Conservation (phyloP, 2,113 vertebrate species). For the Halichoeres trimaculatus region DNA sequence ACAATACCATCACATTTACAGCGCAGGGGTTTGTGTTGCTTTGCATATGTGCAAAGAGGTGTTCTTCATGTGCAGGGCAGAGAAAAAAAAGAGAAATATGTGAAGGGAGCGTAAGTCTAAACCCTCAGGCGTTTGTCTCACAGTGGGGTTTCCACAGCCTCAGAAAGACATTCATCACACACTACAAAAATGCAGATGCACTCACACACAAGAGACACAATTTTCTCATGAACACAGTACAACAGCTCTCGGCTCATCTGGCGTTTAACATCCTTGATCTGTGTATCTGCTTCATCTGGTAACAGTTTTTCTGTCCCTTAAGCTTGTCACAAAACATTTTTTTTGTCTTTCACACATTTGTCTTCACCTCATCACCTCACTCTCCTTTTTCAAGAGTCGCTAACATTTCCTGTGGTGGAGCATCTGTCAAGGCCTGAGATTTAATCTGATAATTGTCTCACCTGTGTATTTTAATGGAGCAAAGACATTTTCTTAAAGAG, state of each 20-base stretch:
- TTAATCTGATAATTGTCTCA: slow-evolving; percentile 22
- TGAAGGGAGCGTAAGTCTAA: slow-evolving; percentile 44
- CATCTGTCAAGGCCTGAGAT: slow-evolving; percentile 14
- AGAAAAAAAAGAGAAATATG: background rate
- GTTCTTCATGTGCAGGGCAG: background rate
- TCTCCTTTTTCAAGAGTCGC: background rate
- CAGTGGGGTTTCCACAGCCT: slow-evolving; percentile 55
- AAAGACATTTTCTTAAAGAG: no score
- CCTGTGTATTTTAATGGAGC: slow-evolving; percentile 14
- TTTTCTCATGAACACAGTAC: slow-evolving; percentile 26
- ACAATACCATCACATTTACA: no score
- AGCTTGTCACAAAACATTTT: background rate
- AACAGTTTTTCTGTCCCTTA: slow-evolving; percentile 1
- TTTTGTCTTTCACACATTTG: background rate
- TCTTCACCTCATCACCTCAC: background rate
- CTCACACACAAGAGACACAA: slow-evolving; percentile 1
- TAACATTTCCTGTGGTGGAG: slow-evolving; percentile 12
- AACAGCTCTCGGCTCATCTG: slow-evolving; percentile 14
- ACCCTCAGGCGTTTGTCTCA: slow-evolving; percentile 60
- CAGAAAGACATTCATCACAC: slow-evolving; percentile 73
- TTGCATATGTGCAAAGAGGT: background rate
- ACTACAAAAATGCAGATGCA: slow-evolving; percentile 73
- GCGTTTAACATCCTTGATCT: slow-evolving; percentile 35
- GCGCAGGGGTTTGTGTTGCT: background rate
- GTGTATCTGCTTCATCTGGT: slow-evolving; percentile 32